phyloP scores from a whole-genome alignment of 2,888 invertebrate species.

The Caenorhabditis parvicauda region DNA sequence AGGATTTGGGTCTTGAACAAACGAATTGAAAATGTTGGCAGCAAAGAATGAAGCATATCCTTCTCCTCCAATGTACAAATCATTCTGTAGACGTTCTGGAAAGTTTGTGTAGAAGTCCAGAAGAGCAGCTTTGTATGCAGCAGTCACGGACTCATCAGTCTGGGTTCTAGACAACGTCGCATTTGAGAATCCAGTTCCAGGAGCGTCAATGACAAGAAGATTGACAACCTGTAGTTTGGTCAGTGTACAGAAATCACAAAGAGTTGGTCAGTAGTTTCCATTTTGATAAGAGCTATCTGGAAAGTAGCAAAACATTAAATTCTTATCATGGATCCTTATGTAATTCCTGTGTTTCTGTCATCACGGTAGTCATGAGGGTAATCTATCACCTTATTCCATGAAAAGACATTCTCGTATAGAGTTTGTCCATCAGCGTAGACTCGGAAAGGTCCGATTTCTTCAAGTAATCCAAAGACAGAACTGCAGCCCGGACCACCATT shows the following conservation, averaged over 20 bases:
- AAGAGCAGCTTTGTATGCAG: slow-evolving; percentile 60
- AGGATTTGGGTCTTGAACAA: too few species aligned
- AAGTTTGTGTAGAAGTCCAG: slow-evolving; percentile 65
- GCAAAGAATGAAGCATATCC: slow-evolving; percentile 31
- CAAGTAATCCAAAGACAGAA: slow-evolving; percentile 34
- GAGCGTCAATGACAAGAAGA: slow-evolving; percentile 66
- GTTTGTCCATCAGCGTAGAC: slow-evolving; percentile 17
- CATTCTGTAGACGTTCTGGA: slow-evolving; percentile 61
- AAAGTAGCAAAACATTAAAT: too few species aligned
- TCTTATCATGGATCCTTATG: too few species aligned
- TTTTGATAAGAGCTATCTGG: too few species aligned
- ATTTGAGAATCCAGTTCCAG: slow-evolving; percentile 67
- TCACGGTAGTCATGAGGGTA: too few species aligned
- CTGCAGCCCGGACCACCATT: slow-evolving; percentile 46
- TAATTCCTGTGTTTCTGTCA: too few species aligned
- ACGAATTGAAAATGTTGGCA: slow-evolving; percentile 10
- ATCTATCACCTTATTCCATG: slow-evolving; percentile 42
- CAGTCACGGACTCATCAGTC: slow-evolving; percentile 25
- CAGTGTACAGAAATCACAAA: too few species aligned
- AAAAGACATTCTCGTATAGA: slow-evolving; percentile 36
- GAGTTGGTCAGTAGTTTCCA: too few species aligned
- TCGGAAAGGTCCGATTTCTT: slow-evolving; percentile 38
- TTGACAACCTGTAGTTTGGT: slow-evolving; percentile 64
- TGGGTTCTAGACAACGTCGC: slow-evolving; percentile 9
- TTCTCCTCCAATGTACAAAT: slow-evolving; percentile 33